phyloP scores from a whole-genome alignment of 2,888 invertebrate species.

The Yponomeuta malinellus region DNA sequence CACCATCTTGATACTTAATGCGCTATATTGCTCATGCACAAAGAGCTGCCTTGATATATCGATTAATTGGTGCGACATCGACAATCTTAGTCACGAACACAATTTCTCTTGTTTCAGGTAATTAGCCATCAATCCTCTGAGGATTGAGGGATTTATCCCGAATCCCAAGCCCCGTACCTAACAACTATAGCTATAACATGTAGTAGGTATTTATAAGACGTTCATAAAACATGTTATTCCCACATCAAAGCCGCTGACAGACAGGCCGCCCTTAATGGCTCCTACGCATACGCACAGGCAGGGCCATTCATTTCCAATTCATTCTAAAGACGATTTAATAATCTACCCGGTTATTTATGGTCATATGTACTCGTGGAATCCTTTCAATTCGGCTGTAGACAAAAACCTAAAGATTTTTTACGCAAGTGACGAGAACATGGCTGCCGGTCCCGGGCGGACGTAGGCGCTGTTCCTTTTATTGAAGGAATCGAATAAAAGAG shows the following conservation, averaged over 20 bases:
- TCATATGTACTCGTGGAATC: constrained; percentile 1
- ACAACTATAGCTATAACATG: background rate
- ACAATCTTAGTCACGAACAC: background rate
- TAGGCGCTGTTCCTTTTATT: constrained; percentile 13
- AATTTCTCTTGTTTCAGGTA: background rate
- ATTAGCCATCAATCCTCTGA: background rate
- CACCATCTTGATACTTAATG: background rate
- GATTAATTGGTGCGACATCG: background rate
- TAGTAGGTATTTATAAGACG: background rate
- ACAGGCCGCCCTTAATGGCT: constrained; percentile 14
- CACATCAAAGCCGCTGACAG: constrained; percentile 15
- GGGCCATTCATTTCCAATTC: constrained; percentile 13
- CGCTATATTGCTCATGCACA: background rate
- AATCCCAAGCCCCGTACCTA: background rate
- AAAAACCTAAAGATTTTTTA: background rate
- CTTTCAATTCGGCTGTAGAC: constrained; percentile 5
- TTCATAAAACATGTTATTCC: constrained; percentile 3
- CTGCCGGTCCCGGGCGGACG: constrained; percentile 1
- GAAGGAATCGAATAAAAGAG: constrained; percentile 7
- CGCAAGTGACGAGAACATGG: background rate
- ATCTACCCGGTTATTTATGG: constrained; percentile 4
- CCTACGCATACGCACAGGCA: constrained; percentile 6
- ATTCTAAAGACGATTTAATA: constrained; percentile 8
- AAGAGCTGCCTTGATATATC: background rate
- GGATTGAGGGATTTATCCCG: no score